These are phyloP conservation scores for Rhagoletis zephyria DNA, from an alignment of 1,140 invertebrate genomes.

Conservation along the genomic window DNA sequence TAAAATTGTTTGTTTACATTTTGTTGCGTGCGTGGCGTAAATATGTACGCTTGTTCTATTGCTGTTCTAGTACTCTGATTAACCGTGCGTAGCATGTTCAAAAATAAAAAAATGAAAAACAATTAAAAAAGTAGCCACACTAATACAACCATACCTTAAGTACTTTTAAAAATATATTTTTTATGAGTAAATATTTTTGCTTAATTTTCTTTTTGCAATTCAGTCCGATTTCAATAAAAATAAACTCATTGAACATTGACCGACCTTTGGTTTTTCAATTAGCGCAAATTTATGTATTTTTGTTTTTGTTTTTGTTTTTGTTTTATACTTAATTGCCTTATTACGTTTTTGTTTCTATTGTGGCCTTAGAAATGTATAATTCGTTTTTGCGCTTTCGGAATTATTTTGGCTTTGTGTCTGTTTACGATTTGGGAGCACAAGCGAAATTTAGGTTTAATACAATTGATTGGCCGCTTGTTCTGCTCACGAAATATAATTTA, in stretches of 20 bases:
- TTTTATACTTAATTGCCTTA: not conserved
- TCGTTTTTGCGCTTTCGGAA: not conserved
- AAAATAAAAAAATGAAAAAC: too few relatives aligned
- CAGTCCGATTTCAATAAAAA: not conserved
- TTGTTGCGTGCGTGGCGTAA: conserved; percentile 36
- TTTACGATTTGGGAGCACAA: conserved; percentile 2
- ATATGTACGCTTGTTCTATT: not conserved
- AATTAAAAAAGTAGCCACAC: too few relatives aligned
- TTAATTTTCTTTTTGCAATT: not conserved
- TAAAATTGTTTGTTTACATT: conserved; percentile 49
- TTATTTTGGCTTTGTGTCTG: not conserved
- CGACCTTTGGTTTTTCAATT: conserved; percentile 23
- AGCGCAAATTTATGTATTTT: conserved; percentile 29
- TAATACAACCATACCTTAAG: not conserved
- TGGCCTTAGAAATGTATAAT: not conserved
- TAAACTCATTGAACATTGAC: not conserved
- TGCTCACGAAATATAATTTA: not conserved
- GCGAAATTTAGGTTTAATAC: not conserved
- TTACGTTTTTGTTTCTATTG: not conserved
- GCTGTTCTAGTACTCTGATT: not conserved
- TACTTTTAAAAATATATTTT: not conserved
- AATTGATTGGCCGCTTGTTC: not conserved
- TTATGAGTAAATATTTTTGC: not conserved
- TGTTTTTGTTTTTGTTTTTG: not conserved
- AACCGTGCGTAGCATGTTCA: too few relatives aligned